These are phyloP conservation scores for Triplophysa dalaica DNA, from an alignment of 2,113 vertebrate genomes.

Conservation along the genomic window DNA sequence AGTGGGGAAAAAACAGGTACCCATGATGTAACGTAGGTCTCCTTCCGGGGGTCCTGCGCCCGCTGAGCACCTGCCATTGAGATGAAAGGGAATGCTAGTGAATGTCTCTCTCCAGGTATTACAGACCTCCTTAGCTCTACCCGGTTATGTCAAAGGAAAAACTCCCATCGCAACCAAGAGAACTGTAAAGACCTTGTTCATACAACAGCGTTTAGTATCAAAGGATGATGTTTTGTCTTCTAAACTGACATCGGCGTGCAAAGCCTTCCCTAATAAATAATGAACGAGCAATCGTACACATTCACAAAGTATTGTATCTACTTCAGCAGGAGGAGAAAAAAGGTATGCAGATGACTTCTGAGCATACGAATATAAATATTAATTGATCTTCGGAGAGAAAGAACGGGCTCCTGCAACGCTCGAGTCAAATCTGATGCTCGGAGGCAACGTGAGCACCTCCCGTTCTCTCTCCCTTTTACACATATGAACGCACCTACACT, in stretches of 20 bases:
- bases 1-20: too few relatives aligned
- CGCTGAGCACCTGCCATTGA: neutral
- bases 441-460: neutral
- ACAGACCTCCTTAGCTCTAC: neutral
- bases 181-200: neutral
- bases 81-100: neutral
- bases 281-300: slow-evolving; percentile 6
- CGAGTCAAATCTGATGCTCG: neutral
- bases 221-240: neutral
- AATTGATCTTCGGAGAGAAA: slow-evolving; percentile 19
- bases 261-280: slow-evolving; percentile 23
- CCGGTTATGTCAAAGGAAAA: slow-evolving; percentile 13
- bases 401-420: neutral
- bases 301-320: slow-evolving; percentile 5
- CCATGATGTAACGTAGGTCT: too few relatives aligned
- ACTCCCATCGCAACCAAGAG: neutral
- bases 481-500: neutral
- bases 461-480: slow-evolving; percentile 5
- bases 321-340: neutral
- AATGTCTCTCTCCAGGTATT: slow-evolving; percentile 5
- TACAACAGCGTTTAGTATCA: neutral
- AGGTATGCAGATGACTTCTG: neutral
- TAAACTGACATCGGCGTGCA: neutral
- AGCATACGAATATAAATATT: slow-evolving; percentile 20
- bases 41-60: neutral